phyloP scores from a whole-genome alignment of 2,113 vertebrate genomes.

The Hippopotamus amphibius region DNA sequence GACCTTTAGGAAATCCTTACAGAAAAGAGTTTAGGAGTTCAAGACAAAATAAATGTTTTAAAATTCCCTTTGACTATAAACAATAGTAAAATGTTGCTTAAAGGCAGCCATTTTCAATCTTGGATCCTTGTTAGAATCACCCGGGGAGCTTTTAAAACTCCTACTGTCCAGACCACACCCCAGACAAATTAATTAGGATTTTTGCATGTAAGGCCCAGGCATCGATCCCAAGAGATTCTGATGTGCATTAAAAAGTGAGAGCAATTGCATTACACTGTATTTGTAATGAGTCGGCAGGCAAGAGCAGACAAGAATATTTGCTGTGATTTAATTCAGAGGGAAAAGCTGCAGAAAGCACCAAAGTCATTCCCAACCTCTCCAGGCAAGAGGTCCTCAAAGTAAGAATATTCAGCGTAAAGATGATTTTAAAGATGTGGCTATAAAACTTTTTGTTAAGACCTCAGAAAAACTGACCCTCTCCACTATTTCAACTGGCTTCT shows the following conservation, averaged over 20 bases:
- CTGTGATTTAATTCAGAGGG: constrained; percentile 27
- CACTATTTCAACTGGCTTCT: neutral
- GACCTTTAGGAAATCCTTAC: neutral
- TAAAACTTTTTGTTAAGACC: neutral
- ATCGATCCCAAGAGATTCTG: neutral
- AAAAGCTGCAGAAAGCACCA: neutral
- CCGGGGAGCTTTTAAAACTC: neutral
- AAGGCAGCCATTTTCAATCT: neutral
- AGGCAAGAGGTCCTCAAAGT: neutral
- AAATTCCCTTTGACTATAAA: constrained; percentile 37
- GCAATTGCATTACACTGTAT: neutral
- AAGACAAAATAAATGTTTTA: constrained; percentile 52
- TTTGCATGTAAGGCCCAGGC: neutral
- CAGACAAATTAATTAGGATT: neutral
- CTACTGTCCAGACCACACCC: neutral
- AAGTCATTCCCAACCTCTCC: neutral
- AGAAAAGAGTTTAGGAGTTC: neutral
- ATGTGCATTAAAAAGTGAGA: neutral
- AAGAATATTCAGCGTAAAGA: neutral
- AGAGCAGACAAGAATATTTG: constrained; percentile 20
- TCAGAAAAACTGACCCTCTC: neutral
- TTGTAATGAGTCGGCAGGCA: neutral
- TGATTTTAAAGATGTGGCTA: neutral
- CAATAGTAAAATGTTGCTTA: neutral
- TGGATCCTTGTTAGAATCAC: neutral